Percentiles rank a stretch among this genome's conserved stretches.
Conservation (phyloP, 1,140 invertebrate genomes). For the Frieseomelitta varia region DNA sequence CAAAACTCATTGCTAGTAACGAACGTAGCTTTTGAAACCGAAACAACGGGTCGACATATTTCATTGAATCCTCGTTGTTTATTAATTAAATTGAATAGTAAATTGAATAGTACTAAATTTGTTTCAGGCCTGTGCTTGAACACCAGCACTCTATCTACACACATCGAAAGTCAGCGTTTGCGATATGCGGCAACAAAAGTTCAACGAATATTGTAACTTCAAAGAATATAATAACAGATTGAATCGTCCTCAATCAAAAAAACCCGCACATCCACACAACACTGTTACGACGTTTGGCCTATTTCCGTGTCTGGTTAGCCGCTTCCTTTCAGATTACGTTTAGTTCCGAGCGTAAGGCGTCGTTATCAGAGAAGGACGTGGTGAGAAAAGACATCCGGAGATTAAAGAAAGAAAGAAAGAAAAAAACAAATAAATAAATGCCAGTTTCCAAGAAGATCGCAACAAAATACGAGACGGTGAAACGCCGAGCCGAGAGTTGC, state of each 20-base stretch:
- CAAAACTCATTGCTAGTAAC: too few species aligned
- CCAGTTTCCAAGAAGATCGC: background rate
- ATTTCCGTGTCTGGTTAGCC: constrained; percentile 74
- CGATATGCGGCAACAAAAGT: too few species aligned
- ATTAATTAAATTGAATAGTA: too few species aligned
- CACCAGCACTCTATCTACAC: too few species aligned
- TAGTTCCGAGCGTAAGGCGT: constrained; percentile 38
- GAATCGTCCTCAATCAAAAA: background rate
- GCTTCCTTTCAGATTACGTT: constrained; percentile 66
- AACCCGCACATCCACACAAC: background rate
- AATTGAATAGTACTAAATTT: too few species aligned
- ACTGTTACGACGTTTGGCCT: constrained; percentile 22
- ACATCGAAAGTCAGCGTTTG: too few species aligned
- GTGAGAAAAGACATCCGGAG: constrained; percentile 55
- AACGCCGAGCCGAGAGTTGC: too few species aligned
- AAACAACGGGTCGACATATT: too few species aligned
- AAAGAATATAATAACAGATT: background rate
- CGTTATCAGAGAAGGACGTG: constrained; percentile 72
- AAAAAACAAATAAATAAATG: too few species aligned
- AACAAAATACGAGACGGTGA: background rate
- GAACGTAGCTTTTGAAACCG: too few species aligned
- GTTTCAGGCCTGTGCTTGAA: too few species aligned
- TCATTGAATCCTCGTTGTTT: too few species aligned
- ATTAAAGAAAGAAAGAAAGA: background rate
- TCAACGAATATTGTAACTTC: background rate